Percentiles rank a stretch among this genome's conserved stretches.
These are phyloP conservation scores for Leptura quadrifasciata DNA, from an alignment of 2,888 invertebrate genomes.

Conservation along the genomic window DNA sequence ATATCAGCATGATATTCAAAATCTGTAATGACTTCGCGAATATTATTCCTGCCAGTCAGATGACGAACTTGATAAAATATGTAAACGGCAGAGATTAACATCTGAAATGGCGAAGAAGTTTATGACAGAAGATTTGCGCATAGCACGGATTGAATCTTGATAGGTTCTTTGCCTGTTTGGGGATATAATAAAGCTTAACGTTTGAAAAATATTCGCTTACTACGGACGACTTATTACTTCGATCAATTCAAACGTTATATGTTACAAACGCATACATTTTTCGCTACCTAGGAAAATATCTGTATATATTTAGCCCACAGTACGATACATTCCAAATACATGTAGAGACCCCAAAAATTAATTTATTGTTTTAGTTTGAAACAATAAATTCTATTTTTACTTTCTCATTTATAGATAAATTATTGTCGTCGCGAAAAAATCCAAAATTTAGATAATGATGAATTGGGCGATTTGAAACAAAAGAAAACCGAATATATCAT, in stretches of 20 bases:
- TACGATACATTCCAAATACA: too few relatives aligned
- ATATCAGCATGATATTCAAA: neutral
- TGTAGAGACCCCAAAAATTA: too few relatives aligned
- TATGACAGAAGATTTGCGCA: constrained; percentile 2
- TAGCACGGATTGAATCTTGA: constrained; percentile 1
- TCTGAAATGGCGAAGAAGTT: neutral
- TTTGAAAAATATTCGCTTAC: neutral
- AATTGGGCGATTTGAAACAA: too few relatives aligned
- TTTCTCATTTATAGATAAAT: too few relatives aligned
- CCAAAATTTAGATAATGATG: too few relatives aligned
- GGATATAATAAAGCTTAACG: neutral
- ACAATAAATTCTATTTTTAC: too few relatives aligned
- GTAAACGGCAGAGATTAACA: neutral
- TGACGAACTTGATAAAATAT: constrained; percentile 5
- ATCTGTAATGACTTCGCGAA: neutral
- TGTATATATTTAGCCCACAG: too few relatives aligned
- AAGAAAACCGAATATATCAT: too few relatives aligned
- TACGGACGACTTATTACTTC: neutral
- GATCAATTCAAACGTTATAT: neutral
- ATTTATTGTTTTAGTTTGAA: too few relatives aligned
- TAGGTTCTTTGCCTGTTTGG: neutral
- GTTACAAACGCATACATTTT: too few relatives aligned
- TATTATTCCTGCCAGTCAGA: neutral
- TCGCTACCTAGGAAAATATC: too few relatives aligned
- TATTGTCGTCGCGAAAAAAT: too few relatives aligned